A percentile compares a stretch with the other conserved stretches of the same genome.
phyloP scores from a whole-genome alignment of 2,113 vertebrate genomes.

The human region DNA sequence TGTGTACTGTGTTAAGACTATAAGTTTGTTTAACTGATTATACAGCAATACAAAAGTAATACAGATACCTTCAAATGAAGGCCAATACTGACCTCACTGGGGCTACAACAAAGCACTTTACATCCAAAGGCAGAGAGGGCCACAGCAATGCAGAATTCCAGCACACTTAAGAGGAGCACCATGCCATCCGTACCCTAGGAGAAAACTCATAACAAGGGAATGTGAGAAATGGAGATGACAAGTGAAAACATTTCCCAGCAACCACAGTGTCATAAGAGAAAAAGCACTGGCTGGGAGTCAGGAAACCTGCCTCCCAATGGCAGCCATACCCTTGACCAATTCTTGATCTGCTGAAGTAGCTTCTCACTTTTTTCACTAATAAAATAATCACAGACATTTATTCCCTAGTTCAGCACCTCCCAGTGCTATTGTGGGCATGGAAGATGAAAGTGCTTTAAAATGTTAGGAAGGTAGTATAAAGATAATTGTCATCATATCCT shows the following conservation, averaged over 20 bases:
- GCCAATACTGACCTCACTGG: conserved; percentile 14
- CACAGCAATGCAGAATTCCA: conserved; percentile 56
- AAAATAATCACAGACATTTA: not conserved
- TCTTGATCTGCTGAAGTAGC: not conserved
- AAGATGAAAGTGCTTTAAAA: not conserved
- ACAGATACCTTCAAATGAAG: not conserved
- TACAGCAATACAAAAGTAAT: not conserved
- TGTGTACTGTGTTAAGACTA: not conserved
- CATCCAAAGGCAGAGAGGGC: conserved; percentile 58
- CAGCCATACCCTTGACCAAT: not conserved
- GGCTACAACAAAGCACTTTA: not conserved
- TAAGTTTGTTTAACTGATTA: not conserved
- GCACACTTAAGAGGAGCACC: not conserved
- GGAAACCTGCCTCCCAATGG: not conserved
- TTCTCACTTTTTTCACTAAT: not conserved
- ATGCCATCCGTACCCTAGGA: not conserved
- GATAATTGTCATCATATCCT: not conserved
- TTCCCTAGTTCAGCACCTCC: not conserved
- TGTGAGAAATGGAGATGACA: not conserved
- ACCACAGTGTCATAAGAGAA: not conserved
- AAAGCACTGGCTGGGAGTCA: not conserved
- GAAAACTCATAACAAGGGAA: not conserved
- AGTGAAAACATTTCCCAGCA: not conserved
- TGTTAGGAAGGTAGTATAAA: not conserved
- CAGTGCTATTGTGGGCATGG: not conserved